Percentiles rank a stretch among this genome's conserved stretches.
phyloP scores from a whole-genome alignment of 2,888 invertebrate genomes.

The Venustoraphidia nigricollis region DNA sequence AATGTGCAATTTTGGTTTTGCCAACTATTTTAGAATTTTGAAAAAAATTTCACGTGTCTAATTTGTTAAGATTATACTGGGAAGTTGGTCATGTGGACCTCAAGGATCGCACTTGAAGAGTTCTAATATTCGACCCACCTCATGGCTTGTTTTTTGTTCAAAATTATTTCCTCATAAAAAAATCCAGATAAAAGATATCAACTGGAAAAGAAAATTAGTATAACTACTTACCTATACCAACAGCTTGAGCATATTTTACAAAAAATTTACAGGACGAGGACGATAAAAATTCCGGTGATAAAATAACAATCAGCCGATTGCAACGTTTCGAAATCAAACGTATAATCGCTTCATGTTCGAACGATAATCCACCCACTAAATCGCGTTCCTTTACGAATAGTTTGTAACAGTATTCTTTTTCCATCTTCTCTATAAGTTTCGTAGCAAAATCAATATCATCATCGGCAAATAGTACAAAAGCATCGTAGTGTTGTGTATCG shows the following conservation, averaged over 20 bases:
- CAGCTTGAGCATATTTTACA: conserved; percentile 62
- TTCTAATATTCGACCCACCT: too few relatives aligned
- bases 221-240: conserved; percentile 52
- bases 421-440: conserved; percentile 45
- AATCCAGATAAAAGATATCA: not conserved
- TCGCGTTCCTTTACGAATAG: conserved; percentile 61
- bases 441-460: conserved; percentile 57
- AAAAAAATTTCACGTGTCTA: too few relatives aligned
- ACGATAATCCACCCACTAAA: conserved; percentile 50
- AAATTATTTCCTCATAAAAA: not conserved
- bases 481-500: conserved; percentile 53
- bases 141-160: not conserved
- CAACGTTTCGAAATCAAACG: conserved; percentile 63
- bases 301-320: conserved; percentile 58
- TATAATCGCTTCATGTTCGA: conserved; percentile 56
- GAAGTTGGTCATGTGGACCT: too few relatives aligned
- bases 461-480: conserved; percentile 60
- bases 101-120: too few relatives aligned
- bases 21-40: too few relatives aligned
- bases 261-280: conserved; percentile 66
- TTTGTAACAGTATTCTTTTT: conserved; percentile 42
- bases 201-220: conserved; percentile 2
- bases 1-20: too few relatives aligned
- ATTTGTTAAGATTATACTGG: too few relatives aligned
- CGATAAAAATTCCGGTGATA: conserved; percentile 59